phyloP scores from a whole-genome alignment of 2,113 vertebrate species.

The Paratilapia polleni region DNA sequence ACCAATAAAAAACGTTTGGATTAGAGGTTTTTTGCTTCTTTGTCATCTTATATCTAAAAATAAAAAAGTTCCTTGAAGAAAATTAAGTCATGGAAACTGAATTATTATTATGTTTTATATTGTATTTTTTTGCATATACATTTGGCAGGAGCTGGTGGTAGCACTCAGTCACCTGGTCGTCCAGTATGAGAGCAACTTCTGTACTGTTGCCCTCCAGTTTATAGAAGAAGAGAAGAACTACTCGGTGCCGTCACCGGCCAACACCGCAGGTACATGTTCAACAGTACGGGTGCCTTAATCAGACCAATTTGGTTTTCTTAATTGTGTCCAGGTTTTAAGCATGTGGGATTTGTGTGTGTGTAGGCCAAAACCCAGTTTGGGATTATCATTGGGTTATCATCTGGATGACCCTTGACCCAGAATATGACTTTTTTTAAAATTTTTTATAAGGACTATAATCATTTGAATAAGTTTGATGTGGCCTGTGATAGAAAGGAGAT shows the following conservation, averaged over 20 bases:
- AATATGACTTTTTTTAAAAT: not conserved
- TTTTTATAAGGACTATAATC: not conserved
- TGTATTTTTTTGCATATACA: not conserved
- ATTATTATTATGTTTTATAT: not conserved
- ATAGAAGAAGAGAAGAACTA: slow-evolving; percentile 99
- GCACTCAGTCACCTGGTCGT: slow-evolving; percentile 96
- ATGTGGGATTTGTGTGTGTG: fast-evolving
- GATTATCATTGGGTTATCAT: not conserved
- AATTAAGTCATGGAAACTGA: not conserved
- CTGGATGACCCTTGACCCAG: not conserved
- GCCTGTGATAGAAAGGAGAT: not conserved
- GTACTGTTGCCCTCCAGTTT: slow-evolving; percentile 96
- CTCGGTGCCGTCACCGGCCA: slow-evolving; percentile 88
- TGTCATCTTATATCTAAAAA: not conserved
- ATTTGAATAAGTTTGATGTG: not conserved
- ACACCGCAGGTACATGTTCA: slow-evolving; percentile 73
- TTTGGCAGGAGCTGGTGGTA: slow-evolving; percentile 92
- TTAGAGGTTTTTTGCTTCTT: not conserved
- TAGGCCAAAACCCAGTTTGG: not conserved
- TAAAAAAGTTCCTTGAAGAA: not conserved
- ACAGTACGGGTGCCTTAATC: not conserved
- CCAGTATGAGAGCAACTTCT: slow-evolving; percentile 99
- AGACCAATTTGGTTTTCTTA: not conserved
- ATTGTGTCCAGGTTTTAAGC: not conserved
- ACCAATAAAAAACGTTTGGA: not conserved